Percentiles rank a stretch among this genome's conserved stretches.
These are phyloP conservation scores for Pseudopodoces humilis DNA, from an alignment of 2,113 vertebrate species.

Conservation along the genomic window DNA sequence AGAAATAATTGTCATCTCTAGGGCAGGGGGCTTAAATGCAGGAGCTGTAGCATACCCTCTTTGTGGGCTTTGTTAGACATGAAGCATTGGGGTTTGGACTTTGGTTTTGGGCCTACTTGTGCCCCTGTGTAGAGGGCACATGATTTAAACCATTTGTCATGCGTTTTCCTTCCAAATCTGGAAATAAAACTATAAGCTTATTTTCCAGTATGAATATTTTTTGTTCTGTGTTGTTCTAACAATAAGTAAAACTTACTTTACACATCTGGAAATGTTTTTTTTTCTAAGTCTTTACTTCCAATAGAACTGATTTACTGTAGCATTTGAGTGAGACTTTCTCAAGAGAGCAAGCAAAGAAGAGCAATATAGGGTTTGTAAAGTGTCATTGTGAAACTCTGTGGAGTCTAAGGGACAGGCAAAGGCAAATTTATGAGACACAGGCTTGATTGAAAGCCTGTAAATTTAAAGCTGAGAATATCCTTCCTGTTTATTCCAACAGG, in stretches of 20 bases:
- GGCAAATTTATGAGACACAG: not conserved
- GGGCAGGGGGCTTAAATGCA: not conserved
- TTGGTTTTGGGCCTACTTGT: not conserved
- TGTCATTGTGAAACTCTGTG: not conserved
- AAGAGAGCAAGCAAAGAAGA: not conserved
- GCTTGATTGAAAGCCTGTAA: not conserved
- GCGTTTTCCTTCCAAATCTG: not conserved
- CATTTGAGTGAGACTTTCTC: not conserved
- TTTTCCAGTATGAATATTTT: not conserved
- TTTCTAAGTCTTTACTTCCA: not conserved
- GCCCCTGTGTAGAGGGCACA: rapidly evolving
- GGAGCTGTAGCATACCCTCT: rapidly evolving
- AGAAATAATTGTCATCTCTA: not conserved
- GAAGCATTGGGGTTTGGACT: not conserved
- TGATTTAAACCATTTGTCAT: not conserved
- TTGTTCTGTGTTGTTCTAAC: not conserved
- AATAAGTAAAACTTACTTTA: not conserved
- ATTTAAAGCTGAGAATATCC: not conserved
- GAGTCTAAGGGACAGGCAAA: not conserved
- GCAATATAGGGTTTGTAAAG: not conserved
- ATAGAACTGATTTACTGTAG: not conserved
- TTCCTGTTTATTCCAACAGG: not conserved
- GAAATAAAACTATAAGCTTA: not conserved
- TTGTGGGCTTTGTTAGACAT: not conserved
- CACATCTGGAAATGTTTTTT: not conserved